Evolutionary conservation across 1,140 invertebrate genomes (phyloP), one percentile per base, ranked within the genome.

Genomic region (Drosophila subpulchrella): DNA sequence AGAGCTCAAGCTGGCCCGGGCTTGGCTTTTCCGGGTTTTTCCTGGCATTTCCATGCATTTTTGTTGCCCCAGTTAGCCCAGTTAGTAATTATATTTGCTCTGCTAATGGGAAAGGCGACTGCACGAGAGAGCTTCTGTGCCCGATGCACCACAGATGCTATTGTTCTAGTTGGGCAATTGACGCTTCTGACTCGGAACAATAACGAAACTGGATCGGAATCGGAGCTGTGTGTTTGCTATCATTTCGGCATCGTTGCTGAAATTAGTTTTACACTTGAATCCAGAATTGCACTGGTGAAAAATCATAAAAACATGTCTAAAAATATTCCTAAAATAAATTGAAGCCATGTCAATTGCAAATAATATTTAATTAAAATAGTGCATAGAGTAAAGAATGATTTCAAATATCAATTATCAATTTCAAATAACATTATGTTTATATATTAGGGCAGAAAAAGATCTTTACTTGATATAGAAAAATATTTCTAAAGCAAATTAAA

Each of bases 1-100:
- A 27, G 27, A 27, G 47, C 55, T 32, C 34, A 41, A 20, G 50
- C 17, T 56, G 44, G 38, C 34, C 47, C 36, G 6, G 11, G 55
- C 36, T 13, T 24, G 24, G 46, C 34, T 20, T 17, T 38, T 44
- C 54, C 20, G 30, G 39, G 48, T 41, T 63, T 56, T 57, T 56
- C 24, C 42, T 46, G 12, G 44, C 74, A 7, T 55, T 54, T 55
- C 38, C 44, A 34, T 34, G 44, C 74, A 77, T 56, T 75, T 75
- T 63, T 84, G 81, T 54, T 84, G 73, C 54, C 81, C 77, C 77
- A 85, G 67, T 71, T 86, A 65, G 58, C 56, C 74, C 27, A 27
- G 27, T 67, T 81, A 42, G 74, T 81, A 85, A 86, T 85, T 85
- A 85, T 85, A 81, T 86, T 85, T 81, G 73, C 82, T 81, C 48